Percentiles rank a stretch among this genome's conserved stretches.
These are phyloP conservation scores for Artibeus jamaicensis DNA, from an alignment of 2,797 vertebrate genomes.

Conservation along the genomic window DNA sequence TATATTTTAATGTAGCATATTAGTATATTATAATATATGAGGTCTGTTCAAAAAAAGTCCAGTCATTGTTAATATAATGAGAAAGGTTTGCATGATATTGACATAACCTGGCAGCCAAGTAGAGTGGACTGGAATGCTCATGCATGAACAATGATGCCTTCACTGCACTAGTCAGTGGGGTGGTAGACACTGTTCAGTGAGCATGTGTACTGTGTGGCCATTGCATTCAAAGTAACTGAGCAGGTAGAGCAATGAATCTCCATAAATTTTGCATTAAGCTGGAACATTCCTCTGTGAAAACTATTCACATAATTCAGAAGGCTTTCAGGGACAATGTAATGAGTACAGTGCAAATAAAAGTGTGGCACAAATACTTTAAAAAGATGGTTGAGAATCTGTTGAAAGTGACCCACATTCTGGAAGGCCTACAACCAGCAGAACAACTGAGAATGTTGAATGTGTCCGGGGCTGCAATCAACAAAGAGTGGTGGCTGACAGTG, in stretches of 20 bases:
- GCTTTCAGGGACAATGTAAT: background rate
- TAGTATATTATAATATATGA: background rate
- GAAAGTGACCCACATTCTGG: background rate
- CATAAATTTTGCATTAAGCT: background rate
- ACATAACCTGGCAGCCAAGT: background rate
- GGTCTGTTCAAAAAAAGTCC: background rate
- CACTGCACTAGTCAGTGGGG: background rate
- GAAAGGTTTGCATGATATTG: background rate
- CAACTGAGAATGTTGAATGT: background rate
- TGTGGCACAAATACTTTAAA: background rate
- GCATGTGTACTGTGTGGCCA: background rate
- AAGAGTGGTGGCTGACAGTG: background rate
- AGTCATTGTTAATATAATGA: background rate
- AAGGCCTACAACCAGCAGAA: background rate
- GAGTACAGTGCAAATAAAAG: background rate
- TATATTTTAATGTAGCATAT: background rate
- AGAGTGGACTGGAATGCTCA: background rate
- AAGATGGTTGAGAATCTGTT: background rate
- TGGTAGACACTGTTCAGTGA: background rate
- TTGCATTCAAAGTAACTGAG: background rate
- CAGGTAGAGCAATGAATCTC: background rate
- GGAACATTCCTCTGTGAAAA: background rate
- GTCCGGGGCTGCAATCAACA: background rate
- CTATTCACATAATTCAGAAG: background rate
- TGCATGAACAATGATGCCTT: background rate